Conservation (phyloP, 2,113 vertebrate genomes). For the Apus apus region DNA sequence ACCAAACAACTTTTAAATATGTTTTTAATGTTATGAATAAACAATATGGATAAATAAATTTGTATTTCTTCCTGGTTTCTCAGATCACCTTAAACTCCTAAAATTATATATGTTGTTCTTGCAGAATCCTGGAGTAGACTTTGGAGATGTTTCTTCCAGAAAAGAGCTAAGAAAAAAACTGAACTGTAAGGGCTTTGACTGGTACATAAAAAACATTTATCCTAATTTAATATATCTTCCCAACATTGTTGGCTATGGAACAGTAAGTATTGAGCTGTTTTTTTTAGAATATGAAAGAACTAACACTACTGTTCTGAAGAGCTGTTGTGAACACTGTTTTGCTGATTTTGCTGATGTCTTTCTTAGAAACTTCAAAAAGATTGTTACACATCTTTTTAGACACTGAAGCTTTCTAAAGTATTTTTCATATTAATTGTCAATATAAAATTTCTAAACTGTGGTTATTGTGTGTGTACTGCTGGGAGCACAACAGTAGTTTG, state of each 20-base stretch:
- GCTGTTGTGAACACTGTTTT: neutral
- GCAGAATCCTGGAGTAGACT: constrained; percentile 55
- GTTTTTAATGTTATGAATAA: neutral
- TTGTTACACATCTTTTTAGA: neutral
- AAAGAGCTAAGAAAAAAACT: constrained; percentile 42
- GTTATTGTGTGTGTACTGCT: neutral
- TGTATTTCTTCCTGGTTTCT: neutral
- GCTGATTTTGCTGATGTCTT: neutral
- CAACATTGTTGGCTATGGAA: constrained; percentile 28
- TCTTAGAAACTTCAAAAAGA: neutral
- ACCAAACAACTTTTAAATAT: neutral
- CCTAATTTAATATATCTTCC: constrained; percentile 15
- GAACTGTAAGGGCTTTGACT: constrained; percentile 68
- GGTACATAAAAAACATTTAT: constrained; percentile 67
- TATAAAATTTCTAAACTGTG: neutral
- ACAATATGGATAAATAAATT: neutral
- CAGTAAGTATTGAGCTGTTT: neutral
- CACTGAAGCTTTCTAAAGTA: neutral
- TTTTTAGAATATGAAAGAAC: neutral
- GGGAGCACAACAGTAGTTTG: neutral
- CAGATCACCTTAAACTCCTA: neutral
- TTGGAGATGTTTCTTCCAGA: constrained; percentile 65
- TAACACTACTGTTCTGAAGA: neutral
- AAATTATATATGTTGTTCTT: neutral
- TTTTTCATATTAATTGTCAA: neutral